Conservation (phyloP, 1,140 invertebrate genomes). For the Drosophila pseudoananassae region DNA sequence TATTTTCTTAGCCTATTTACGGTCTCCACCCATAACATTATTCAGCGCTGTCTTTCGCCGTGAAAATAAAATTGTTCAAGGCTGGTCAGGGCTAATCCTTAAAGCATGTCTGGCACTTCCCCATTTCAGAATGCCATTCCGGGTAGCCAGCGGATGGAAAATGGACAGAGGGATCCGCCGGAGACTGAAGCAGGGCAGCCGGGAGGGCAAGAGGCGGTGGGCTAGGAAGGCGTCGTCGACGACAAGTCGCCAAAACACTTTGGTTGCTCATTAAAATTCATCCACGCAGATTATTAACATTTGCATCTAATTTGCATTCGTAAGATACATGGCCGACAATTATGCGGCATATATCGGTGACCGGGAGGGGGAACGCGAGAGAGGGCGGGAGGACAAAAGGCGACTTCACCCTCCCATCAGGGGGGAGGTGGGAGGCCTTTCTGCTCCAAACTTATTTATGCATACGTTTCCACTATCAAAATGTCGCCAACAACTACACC, state of each 20-base stretch:
- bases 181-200: background rate
- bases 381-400: background rate
- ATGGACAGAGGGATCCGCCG: slow-evolving; percentile 3
- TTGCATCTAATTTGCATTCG: slow-evolving; percentile 81
- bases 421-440: slow-evolving; percentile 21
- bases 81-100: slow-evolving; percentile 64
- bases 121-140: slow-evolving; percentile 23
- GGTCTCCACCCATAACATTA: background rate
- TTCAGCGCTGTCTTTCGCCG: slow-evolving; percentile 29
- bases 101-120: slow-evolving; percentile 63
- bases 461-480: slow-evolving; percentile 70
- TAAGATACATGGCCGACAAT: slow-evolving; percentile 82
- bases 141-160: background rate
- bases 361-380: background rate
- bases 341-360: slow-evolving; percentile 54
- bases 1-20: background rate
- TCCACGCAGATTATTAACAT: slow-evolving; percentile 81
- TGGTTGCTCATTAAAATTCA: slow-evolving; percentile 78
- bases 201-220: background rate
- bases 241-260: slow-evolving; percentile 80
- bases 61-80: slow-evolving; percentile 11
- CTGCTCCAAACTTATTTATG: slow-evolving; percentile 70
- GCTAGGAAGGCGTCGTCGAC: slow-evolving; percentile 38
- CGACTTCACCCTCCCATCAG: background rate
- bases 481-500: slow-evolving; percentile 54